A percentile compares a stretch with the other conserved stretches of the same genome.
These are phyloP conservation scores for Eolophus roseicapilla DNA, from an alignment of 2,113 vertebrate genomes.

Conservation along the genomic window DNA sequence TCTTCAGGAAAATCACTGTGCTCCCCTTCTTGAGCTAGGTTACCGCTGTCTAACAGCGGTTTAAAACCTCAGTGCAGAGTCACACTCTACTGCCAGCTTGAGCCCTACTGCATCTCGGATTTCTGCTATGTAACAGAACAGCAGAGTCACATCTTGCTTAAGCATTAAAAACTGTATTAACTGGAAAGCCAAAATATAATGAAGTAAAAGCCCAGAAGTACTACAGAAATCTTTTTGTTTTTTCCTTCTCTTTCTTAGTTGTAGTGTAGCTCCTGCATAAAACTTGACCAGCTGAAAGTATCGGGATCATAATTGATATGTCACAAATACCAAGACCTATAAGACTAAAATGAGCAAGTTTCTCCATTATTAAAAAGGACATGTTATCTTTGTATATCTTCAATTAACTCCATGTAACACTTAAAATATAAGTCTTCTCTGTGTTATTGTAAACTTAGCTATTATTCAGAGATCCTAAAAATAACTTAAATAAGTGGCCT, in stretches of 20 bases:
- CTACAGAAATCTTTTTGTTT: neutral
- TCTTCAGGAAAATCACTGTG: neutral
- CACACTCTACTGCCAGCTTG: neutral
- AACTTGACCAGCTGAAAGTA: neutral
- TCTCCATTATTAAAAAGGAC: neutral
- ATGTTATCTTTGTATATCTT: neutral
- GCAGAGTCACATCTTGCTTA: neutral
- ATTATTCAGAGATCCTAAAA: neutral
- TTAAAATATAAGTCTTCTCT: neutral
- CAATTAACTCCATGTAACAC: neutral
- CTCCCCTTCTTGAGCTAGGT: neutral
- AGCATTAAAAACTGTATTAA: neutral
- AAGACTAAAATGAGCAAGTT: neutral
- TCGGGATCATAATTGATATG: neutral
- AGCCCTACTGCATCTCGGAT: neutral
- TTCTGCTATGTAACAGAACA: neutral
- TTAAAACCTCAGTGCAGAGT: neutral
- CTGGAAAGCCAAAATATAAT: neutral
- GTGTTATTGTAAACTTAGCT: neutral
- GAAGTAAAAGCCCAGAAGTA: neutral
- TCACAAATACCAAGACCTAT: neutral
- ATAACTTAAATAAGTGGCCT: neutral
- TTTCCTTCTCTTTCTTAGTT: neutral
- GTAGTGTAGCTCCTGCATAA: neutral
- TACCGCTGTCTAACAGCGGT: neutral